These are phyloP conservation scores for Sipha flava DNA, from an alignment of 1,140 invertebrate species.

Conservation along the genomic window DNA sequence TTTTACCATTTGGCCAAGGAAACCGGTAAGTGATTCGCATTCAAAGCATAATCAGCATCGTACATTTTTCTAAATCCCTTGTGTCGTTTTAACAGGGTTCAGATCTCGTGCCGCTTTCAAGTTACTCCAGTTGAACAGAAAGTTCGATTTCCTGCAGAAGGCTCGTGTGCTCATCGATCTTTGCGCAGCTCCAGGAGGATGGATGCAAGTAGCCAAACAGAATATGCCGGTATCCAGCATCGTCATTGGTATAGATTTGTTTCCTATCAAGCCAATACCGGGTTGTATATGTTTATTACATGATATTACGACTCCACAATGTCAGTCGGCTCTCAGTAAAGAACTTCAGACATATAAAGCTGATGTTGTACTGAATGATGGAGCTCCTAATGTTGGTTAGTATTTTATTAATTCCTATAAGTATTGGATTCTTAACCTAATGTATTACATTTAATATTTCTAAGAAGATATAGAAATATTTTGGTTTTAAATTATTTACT, in stretches of 20 bases:
- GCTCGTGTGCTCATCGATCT: conserved; percentile 94
- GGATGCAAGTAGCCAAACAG: conserved; percentile 99
- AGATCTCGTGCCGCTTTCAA: conserved; percentile 97
- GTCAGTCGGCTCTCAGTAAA: conserved; percentile 63
- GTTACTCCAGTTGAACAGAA: conserved; percentile 93
- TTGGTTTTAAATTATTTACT: not conserved
- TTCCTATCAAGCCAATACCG: conserved; percentile 85
- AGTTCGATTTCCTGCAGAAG: conserved; percentile 94
- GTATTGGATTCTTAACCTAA: too few relatives aligned
- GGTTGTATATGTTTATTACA: conserved; percentile 83
- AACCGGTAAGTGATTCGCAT: conserved; percentile 63
- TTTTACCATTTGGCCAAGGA: conserved; percentile 98
- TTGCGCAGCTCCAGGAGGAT: conserved; percentile 98
- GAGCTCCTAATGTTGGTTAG: conserved; percentile 94
- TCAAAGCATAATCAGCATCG: too few relatives aligned
- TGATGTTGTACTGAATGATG: conserved; percentile 93
- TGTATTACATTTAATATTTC: too few relatives aligned
- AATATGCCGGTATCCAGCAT: conserved; percentile 96
- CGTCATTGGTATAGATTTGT: conserved; percentile 90
- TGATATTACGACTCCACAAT: conserved; percentile 96
- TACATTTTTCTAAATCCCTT: not conserved
- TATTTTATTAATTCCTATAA: not conserved
- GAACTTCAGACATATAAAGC: conserved; percentile 93
- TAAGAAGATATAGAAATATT: too few relatives aligned
- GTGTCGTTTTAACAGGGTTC: conserved; percentile 59